Base-by-base conservation (phyloP, 37 sponge, comb jelly and placozoan species). In the Theonella swinhoei region DNA sequence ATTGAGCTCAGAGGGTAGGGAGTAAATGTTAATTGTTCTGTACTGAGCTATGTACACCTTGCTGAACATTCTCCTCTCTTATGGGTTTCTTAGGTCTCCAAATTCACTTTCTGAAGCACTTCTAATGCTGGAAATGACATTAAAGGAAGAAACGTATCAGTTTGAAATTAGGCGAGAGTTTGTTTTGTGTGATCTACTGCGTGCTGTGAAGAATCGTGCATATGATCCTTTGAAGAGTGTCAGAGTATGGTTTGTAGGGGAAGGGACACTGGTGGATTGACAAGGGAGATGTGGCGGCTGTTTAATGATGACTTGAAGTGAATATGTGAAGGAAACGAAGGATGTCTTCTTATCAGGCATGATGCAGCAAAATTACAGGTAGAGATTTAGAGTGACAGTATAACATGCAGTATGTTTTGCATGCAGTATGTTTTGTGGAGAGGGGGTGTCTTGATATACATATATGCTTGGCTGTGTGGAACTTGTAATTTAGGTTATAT, bases 41-140 rank as follows among this genome's bases (percentile, higher is more conserved):
- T n/a, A n/a, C n/a, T n/a, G n/a, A n/a, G n/a, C n/a, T n/a, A n/a
- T n/a, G n/a, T n/a, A n/a, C n/a, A n/a, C n/a, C n/a, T n/a, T n/a
- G n/a, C n/a, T n/a, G n/a, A n/a, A n/a, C n/a, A n/a, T 68, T 1
- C 58, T 80, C 32, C 84, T 70, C 70, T 69, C 83, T 0, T 47
- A 14, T 14, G 7, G 54, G 7, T 47, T 47, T 47, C 54, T 17
- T 47, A 47, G 54, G 14, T 47, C 54, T 47, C 54, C 54, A 17
- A 47, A 47, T 14, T 47, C 54, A 47, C 54, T 47, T 17, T 47
- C 54, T 14, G 54, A 47, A 47, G 54, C 54, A 47, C 11, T 47
- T 17, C 7, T 47, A 14, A 47, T 47, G 54, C 14, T 47, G 54
- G 54, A 47, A 67, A 67, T 47, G 60, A 11, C 23, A 42, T 29